These are phyloP conservation scores for Cepaea nemoralis DNA, from an alignment of 1,140 invertebrate species.

Conservation along the genomic window DNA sequence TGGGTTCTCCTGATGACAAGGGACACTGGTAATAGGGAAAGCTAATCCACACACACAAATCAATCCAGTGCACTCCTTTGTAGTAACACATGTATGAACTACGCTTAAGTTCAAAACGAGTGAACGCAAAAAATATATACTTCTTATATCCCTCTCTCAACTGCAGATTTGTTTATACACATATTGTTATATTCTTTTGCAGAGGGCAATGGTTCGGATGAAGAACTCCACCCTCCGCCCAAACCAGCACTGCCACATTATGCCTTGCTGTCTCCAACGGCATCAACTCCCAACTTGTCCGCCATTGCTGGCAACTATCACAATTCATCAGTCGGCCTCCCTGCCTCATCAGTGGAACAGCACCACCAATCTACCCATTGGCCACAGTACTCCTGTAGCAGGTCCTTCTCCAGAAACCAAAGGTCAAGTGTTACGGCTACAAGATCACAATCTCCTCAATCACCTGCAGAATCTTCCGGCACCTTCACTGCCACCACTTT, in stretches of 20 bases:
- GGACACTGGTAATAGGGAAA: no score
- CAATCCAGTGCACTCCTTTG: no score
- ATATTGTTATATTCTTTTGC: conserved; percentile 6
- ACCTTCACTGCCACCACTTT: not conserved
- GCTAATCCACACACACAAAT: no score
- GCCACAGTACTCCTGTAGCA: conserved; percentile 59
- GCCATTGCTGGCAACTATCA: conserved; percentile 38
- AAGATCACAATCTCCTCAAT: no score
- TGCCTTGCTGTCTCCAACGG: conserved; percentile 69
- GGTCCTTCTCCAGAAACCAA: conserved; percentile 54
- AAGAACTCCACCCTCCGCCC: conserved; percentile 71
- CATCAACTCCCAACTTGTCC: conserved; percentile 68
- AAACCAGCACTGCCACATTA: conserved; percentile 77
- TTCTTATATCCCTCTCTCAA: no score
- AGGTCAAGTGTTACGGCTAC: conserved; percentile 29
- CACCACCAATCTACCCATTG: conserved; percentile 58
- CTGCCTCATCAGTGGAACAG: conserved; percentile 62
- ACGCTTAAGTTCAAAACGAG: no score
- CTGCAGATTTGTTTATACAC: no score
- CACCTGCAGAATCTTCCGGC: not conserved
- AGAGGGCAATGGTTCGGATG: conserved; percentile 79
- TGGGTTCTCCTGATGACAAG: no score
- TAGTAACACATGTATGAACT: no score
- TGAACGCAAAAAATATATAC: no score
- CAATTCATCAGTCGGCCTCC: conserved; percentile 52